These are phyloP conservation scores for Platysteira castanea DNA, from an alignment of 2,113 vertebrate species.

Conservation along the genomic window DNA sequence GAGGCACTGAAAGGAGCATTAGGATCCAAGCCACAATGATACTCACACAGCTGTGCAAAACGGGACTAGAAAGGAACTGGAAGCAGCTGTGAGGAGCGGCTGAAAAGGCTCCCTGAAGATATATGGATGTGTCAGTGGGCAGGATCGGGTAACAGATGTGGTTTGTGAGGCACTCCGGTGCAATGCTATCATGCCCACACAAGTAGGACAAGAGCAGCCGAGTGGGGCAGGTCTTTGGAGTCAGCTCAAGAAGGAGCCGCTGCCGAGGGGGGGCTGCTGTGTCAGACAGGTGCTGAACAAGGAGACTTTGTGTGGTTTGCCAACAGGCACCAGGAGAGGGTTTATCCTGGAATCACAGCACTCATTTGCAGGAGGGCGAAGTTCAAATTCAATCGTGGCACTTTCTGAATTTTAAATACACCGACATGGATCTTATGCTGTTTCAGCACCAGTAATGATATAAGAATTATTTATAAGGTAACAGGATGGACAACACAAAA, in stretches of 20 bases:
- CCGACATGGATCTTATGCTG: fast-evolving
- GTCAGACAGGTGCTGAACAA: not conserved
- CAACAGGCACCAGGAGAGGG: not conserved
- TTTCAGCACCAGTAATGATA: not conserved
- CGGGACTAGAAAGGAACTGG: not conserved
- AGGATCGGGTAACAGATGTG: not conserved
- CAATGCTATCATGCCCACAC: not conserved
- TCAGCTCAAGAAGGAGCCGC: fast-evolving
- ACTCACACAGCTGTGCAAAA: not conserved
- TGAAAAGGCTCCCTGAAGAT: not conserved
- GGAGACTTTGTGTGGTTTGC: not conserved
- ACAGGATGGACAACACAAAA: not conserved
- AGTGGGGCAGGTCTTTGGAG: not conserved
- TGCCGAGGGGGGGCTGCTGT: fast-evolving
- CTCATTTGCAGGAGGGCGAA: not conserved
- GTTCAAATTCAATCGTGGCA: not conserved
- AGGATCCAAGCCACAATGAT: not conserved
- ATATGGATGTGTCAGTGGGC: not conserved
- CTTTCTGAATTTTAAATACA: not conserved
- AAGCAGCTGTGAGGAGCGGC: not conserved
- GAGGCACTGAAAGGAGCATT: not conserved
- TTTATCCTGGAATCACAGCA: not conserved
- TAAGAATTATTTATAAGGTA: not conserved
- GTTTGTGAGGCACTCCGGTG: not conserved
- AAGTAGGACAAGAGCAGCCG: not conserved